Evolutionary conservation across 2,888 invertebrate species (phyloP).

Genomic region (Dorcus hopei): DNA sequence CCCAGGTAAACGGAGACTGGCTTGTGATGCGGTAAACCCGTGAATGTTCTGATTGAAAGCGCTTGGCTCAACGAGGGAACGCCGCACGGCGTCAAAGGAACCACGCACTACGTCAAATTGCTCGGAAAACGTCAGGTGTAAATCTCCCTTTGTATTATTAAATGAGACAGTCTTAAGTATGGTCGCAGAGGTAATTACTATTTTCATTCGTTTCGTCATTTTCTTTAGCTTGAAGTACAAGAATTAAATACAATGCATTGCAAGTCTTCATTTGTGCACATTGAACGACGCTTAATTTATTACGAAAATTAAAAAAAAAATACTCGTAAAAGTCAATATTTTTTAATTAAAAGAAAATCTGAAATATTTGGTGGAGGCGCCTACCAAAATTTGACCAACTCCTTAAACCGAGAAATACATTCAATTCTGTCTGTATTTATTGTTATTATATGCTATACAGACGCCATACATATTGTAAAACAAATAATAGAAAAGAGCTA

Average conservation of each 20-base stretch:
- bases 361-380: too few species aligned
- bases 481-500: too few species aligned
- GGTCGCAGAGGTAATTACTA: neutral
- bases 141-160: conserved; percentile 5
- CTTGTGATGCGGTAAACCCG: conserved; percentile 33
- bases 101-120: conserved; percentile 29
- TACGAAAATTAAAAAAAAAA: too few species aligned
- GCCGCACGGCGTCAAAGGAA: conserved; percentile 25
- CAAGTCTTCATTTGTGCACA: too few species aligned
- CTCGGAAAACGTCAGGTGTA: conserved; percentile 27
- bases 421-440: too few species aligned
- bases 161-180: neutral
- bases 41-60: conserved; percentile 32
- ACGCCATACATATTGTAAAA: too few species aligned
- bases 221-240: neutral
- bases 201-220: neutral
- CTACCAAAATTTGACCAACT: too few species aligned
- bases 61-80: conserved; percentile 23
- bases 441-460: too few species aligned
- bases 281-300: too few species aligned
- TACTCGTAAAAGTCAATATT: too few species aligned
- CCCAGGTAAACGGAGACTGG: conserved; percentile 29
- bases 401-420: too few species aligned
- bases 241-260: neutral
- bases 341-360: too few species aligned